Base-by-base conservation (phyloP, 2,797 vertebrate genomes). In the Urocyon cinereoargenteus region DNA sequence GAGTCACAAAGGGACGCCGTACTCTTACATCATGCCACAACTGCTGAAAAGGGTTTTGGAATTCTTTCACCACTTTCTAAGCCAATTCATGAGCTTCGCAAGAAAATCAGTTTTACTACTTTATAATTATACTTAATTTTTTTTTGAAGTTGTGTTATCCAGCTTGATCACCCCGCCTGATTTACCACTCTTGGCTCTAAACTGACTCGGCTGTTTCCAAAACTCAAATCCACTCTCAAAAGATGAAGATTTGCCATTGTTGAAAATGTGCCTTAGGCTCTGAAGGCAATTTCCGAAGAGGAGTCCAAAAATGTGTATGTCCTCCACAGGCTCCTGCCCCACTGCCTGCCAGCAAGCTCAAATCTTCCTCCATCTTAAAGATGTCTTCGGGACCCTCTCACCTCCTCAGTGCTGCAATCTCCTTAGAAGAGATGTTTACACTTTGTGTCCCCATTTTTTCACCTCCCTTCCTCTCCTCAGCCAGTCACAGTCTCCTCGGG, bases 181-280 rank as follows among this genome's bases (percentile, higher is more conserved):
- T 96, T 97, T 96, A 96, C 96, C 96, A 97, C 93, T 40, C 61
- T 87, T 98, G 97, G 97, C 97, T 96, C 96, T 77, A 90, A 81
- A 95, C 1, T 72, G 86, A 91, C 64, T 88, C 89, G 82, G 83
- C 92, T 89, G 53, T 87, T 97, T 94, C 55, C 83, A 94, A 94
- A 97, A 96, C 61, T 95, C 70, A 96, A 96, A 97, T 96, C 88
- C 72, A 96, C 87, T 73, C 97, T 98, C 91, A 78, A 92, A 97
- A 92, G 90, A 96, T 34, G 97, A 97, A 97, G 97, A 94, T 89
- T 68, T 91, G 94, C 96, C 96, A 83, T 96, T 95, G 95, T 66
- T 98, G 97, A 97, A 96, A 97, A 97, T 97, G 90, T 96, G 96
- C 97, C 97, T 90, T 16, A 2, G 89, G 94, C 87, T 95, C 96